Percentiles rank a stretch among this genome's conserved stretches.
These are phyloP conservation scores for Telenomus remus DNA, from an alignment of 1,140 invertebrate genomes.

Conservation along the genomic window DNA sequence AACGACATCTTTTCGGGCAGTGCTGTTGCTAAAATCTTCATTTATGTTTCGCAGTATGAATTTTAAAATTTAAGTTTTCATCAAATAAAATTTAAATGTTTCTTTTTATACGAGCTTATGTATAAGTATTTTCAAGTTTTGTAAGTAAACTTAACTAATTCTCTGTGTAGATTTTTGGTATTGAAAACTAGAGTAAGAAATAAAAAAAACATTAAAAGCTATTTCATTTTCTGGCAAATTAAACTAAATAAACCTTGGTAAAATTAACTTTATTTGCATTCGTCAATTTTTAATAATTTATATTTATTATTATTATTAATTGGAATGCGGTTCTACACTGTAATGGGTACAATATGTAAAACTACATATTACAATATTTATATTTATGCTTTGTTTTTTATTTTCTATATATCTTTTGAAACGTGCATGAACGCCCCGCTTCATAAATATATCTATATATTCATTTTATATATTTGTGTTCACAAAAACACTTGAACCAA, in stretches of 20 bases:
- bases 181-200: not conserved
- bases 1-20: constrained; percentile 83
- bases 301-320: constrained; percentile 68
- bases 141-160: not conserved
- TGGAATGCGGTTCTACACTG: constrained; percentile 74
- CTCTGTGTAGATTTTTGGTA: not conserved
- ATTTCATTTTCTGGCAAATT: constrained; percentile 12
- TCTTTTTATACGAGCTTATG: too few relatives aligned
- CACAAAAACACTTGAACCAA: constrained; percentile 36
- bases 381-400: constrained; percentile 62
- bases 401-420: constrained; percentile 50
- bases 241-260: constrained; percentile 58
- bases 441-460: constrained; percentile 58
- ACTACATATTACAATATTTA: constrained; percentile 73
- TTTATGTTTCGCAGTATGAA: constrained; percentile 89
- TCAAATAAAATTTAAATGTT: too few relatives aligned
- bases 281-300: constrained; percentile 54
- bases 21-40: constrained; percentile 88
- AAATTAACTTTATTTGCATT: constrained; percentile 70
- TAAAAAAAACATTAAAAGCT: not conserved
- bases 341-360: constrained; percentile 74
- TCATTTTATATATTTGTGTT: constrained; percentile 30
- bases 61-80: constrained; percentile 77
- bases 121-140: not conserved
- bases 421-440: constrained; percentile 50